Evolutionary conservation across 2,888 invertebrate genomes (phyloP).

Genomic region (Neoaliturus tenellus): DNA sequence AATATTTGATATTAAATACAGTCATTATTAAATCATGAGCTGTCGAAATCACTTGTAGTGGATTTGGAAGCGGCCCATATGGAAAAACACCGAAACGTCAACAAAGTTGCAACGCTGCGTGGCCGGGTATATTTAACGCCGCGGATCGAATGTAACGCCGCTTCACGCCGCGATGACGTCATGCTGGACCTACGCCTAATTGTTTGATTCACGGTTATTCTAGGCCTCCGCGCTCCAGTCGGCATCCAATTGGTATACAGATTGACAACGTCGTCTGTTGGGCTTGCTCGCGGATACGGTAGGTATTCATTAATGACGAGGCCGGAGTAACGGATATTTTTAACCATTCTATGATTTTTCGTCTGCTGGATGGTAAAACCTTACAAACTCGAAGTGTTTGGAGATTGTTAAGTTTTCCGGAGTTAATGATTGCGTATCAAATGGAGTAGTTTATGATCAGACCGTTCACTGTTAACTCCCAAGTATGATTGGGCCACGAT

Average conservation of each 20-base stretch:
- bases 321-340: too few species aligned
- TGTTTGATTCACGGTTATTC: slow-evolving; percentile 47
- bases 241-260: not conserved
- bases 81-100: not conserved
- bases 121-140: slow-evolving; percentile 6
- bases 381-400: too few species aligned
- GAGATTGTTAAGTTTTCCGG: too few species aligned
- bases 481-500: too few species aligned
- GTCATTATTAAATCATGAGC: not conserved
- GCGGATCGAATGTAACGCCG: slow-evolving; percentile 21
- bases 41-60: not conserved
- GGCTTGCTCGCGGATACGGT: not conserved
- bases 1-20: too few species aligned
- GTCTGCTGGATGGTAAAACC: too few species aligned
- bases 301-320: too few species aligned
- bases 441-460: too few species aligned
- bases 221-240: slow-evolving; percentile 18
- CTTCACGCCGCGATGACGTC: not conserved
- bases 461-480: too few species aligned
- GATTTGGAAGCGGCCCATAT: not conserved
- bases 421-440: too few species aligned
- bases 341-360: too few species aligned
- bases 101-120: not conserved
- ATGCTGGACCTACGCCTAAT: slow-evolving; percentile 32
- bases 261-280: not conserved